Evolutionary conservation across 2,113 vertebrate species (phyloP).

Genomic region (Brachyhypopomus gauderio): DNA sequence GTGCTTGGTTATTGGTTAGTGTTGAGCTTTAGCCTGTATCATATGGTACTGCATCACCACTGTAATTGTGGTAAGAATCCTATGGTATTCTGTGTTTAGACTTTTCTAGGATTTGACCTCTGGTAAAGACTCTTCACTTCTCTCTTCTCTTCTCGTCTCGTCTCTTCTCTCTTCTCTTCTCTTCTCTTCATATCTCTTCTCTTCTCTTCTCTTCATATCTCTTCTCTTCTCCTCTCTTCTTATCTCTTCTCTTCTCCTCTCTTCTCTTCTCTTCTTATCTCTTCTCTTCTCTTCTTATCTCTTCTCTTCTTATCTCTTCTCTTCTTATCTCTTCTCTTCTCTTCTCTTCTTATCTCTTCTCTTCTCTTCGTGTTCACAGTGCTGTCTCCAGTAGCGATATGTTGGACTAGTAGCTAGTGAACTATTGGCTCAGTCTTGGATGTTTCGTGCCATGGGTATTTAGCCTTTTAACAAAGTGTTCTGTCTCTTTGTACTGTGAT

Average conservation of each 20-base stretch:
- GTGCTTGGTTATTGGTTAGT: conserved; percentile 28
- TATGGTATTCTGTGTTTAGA: conserved; percentile 22
- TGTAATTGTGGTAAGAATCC: conserved; percentile 32
- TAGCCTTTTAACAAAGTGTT: conserved; percentile 50
- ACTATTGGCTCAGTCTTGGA: conserved; percentile 52
- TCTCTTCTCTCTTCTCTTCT: conserved; percentile 32
- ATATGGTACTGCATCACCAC: conserved; percentile 12
- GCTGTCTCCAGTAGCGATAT: conserved; percentile 53
- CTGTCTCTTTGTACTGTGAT: conserved; percentile 64
- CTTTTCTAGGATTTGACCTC: conserved; percentile 39
- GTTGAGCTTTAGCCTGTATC: conserved; percentile 30
- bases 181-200: conserved; percentile 40
- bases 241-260: conserved; percentile 34
- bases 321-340: conserved; percentile 25
- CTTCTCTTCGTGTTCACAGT: conserved; percentile 39
- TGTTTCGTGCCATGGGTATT: conserved; percentile 60
- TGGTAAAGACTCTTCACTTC: conserved; percentile 4
- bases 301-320: background rate
- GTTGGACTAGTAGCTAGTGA: conserved; percentile 61
- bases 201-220: no score
- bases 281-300: background rate
- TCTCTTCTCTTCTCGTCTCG: no score
- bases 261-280: conserved; percentile 41
- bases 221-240: background rate
- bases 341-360: conserved; percentile 40